These are phyloP conservation scores for Leptopterna dolabrata DNA, from an alignment of 2,888 invertebrate genomes.

Conservation along the genomic window DNA sequence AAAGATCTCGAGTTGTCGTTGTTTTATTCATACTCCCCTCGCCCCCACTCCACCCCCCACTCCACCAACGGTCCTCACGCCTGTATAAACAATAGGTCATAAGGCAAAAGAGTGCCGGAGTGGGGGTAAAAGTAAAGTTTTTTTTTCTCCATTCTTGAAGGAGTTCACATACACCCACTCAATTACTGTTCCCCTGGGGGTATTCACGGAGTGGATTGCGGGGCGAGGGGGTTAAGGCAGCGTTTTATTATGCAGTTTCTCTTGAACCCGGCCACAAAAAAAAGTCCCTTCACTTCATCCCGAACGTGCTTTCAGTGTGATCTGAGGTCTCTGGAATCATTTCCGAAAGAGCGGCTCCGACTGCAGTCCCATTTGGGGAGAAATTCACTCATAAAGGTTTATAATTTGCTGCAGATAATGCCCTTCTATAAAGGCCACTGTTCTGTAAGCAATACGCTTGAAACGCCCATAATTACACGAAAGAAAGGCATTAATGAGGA, in stretches of 20 bases:
- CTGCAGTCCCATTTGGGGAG: neutral
- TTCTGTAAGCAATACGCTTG: too few relatives aligned
- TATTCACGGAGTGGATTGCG: neutral
- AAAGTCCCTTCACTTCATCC: neutral
- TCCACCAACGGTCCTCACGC: too few relatives aligned
- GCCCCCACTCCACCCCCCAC: too few relatives aligned
- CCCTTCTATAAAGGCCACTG: too few relatives aligned
- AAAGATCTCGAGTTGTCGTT: constrained; percentile 48
- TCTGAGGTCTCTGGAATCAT: neutral
- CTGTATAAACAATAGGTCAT: constrained; percentile 54
- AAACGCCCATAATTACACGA: too few relatives aligned
- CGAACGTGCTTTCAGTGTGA: neutral
- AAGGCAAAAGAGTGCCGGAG: constrained; percentile 2
- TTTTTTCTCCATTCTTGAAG: constrained; percentile 12
- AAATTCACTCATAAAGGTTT: too few relatives aligned
- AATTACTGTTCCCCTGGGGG: constrained; percentile 29
- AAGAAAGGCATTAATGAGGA: too few relatives aligned
- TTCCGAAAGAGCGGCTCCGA: neutral
- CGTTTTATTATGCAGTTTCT: constrained; percentile 28
- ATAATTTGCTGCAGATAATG: too few relatives aligned
- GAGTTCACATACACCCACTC: constrained; percentile 39
- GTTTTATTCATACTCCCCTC: constrained; percentile 47
- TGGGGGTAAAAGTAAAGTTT: neutral
- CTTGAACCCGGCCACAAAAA: neutral
- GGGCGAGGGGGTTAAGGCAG: neutral